phyloP scores from a whole-genome alignment of 2,888 invertebrate genomes.

The Lasioglossum oenotherae region DNA sequence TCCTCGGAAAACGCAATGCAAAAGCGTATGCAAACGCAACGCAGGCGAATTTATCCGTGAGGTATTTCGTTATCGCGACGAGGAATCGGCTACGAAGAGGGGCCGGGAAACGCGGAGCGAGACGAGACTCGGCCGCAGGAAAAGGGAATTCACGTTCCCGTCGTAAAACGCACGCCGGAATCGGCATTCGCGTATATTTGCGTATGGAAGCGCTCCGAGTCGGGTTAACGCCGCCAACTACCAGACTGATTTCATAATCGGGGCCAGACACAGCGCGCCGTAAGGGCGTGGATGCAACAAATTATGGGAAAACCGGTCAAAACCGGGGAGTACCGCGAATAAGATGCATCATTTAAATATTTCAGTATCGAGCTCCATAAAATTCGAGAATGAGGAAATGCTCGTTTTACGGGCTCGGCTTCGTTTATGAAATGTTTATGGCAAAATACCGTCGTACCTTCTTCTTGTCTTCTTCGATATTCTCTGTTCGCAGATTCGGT shows the following conservation, averaged over 20 bases:
- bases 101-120: slow-evolving; percentile 31
- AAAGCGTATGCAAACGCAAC: not conserved
- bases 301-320: not conserved
- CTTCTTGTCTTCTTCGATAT: not conserved
- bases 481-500: not conserved
- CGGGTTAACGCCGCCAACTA: not conserved
- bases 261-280: not conserved
- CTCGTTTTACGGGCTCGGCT: not conserved
- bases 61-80: slow-evolving; percentile 39
- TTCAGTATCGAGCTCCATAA: not conserved
- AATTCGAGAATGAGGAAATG: not conserved
- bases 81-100: slow-evolving; percentile 25
- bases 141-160: slow-evolving; percentile 50
- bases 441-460: not conserved
- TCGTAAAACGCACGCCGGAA: slow-evolving; percentile 41
- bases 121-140: slow-evolving; percentile 25
- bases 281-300: not conserved
- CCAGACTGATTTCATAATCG: not conserved
- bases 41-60: slow-evolving; percentile 38
- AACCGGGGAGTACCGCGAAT: not conserved
- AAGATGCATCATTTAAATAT: not conserved
- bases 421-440: not conserved
- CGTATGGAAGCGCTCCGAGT: slow-evolving; percentile 42
- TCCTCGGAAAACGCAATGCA: not conserved
- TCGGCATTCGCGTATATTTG: slow-evolving; percentile 33